phyloP scores from a whole-genome alignment of 2,113 vertebrate species.

The Syrmaticus mikado region DNA sequence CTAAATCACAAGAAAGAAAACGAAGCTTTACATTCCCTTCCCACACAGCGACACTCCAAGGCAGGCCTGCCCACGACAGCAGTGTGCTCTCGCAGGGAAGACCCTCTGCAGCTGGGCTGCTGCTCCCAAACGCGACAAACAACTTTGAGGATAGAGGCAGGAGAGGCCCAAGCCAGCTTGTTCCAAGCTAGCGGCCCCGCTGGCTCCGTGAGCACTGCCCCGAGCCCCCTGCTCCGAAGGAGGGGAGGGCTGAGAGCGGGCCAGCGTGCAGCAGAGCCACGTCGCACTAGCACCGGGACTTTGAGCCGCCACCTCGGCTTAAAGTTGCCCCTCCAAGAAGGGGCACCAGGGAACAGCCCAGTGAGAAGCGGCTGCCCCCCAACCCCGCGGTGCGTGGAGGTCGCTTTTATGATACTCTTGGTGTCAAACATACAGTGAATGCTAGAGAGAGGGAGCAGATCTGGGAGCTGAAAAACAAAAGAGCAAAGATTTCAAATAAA shows the following conservation, averaged over 20 bases:
- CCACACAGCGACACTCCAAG: constrained; percentile 68
- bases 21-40: constrained; percentile 71
- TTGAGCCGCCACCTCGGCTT: constrained; percentile 68
- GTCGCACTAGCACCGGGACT: constrained; percentile 68
- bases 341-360: constrained; percentile 76
- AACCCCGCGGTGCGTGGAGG: constrained; percentile 76
- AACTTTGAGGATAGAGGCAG: constrained; percentile 79
- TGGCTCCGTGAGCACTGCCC: constrained; percentile 75
- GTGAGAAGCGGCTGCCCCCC: constrained; percentile 80
- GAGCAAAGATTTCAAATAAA: constrained; percentile 90
- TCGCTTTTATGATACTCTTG: constrained; percentile 79
- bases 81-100: constrained; percentile 78
- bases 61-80: constrained; percentile 80
- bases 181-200: constrained; percentile 79
- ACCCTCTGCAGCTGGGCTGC: constrained; percentile 77
- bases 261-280: constrained; percentile 52
- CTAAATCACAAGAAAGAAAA: constrained; percentile 97
- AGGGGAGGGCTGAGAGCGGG: constrained; percentile 67
- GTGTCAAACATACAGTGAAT: constrained; percentile 84
- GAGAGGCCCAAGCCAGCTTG: constrained; percentile 65
- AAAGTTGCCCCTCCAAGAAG: constrained; percentile 78
- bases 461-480: constrained; percentile 91
- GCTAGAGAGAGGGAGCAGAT: constrained; percentile 87
- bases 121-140: constrained; percentile 80
- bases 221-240: constrained; percentile 68